These are phyloP conservation scores for Tenthredo distinguenda DNA, from an alignment of 2,888 invertebrate genomes.

Conservation along the genomic window DNA sequence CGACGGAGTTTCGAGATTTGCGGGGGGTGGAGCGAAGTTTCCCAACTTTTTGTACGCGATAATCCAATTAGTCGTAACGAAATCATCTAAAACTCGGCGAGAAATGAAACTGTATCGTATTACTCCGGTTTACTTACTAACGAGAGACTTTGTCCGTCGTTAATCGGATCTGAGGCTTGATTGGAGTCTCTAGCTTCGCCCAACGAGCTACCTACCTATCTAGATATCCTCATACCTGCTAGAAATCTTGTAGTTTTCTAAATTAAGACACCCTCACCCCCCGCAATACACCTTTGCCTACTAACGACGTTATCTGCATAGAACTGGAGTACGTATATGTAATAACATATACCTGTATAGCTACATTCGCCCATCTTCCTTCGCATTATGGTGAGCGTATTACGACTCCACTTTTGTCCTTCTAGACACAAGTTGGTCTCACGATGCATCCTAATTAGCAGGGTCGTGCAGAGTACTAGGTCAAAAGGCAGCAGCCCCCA, in stretches of 20 bases:
- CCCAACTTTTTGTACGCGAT: not conserved
- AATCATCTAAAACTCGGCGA: not conserved
- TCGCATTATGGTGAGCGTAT: conserved; percentile 26
- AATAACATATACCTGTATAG: not conserved
- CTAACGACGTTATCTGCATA: conserved; percentile 24
- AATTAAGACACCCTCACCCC: not conserved
- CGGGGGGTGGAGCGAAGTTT: not conserved
- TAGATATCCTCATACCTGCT: not conserved
- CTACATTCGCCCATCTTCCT: not conserved
- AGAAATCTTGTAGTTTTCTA: not conserved
- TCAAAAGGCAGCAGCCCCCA: not conserved
- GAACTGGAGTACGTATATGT: not conserved
- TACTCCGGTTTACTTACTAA: conserved; percentile 27
- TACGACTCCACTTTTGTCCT: conserved; percentile 34
- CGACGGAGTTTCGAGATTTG: not conserved
- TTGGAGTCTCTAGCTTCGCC: not conserved
- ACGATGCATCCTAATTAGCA: conserved; percentile 38
- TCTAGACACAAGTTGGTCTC: conserved; percentile 30
- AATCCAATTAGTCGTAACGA: conserved; percentile 6
- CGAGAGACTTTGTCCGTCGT: conserved; percentile 44
- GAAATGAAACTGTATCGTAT: conserved; percentile 30
- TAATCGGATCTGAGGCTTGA: conserved; percentile 40
- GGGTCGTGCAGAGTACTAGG: conserved; percentile 9
- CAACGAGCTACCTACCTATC: not conserved
- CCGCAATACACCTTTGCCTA: not conserved